Percentiles rank a stretch among this genome's conserved stretches.
These are phyloP conservation scores for Bombylius major DNA, from an alignment of 2,888 invertebrate species.

Conservation along the genomic window DNA sequence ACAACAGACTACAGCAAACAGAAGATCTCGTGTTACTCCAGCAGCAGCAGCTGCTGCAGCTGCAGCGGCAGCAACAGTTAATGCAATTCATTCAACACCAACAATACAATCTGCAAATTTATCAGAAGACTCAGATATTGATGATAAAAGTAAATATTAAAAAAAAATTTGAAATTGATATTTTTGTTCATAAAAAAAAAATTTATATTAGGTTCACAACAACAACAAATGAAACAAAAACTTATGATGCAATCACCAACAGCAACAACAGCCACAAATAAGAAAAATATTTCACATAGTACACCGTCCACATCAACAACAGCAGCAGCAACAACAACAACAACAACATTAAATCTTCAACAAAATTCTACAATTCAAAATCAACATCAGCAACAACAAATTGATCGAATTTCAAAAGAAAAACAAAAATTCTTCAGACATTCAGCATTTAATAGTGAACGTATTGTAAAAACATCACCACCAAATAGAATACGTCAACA, in stretches of 20 bases:
- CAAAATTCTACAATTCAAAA: not conserved
- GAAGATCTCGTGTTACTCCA: constrained; percentile 13
- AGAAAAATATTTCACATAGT: not conserved
- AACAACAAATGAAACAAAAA: not conserved
- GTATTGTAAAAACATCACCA: constrained; percentile 17
- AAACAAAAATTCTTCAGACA: constrained; percentile 77
- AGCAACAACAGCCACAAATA: constrained; percentile 7
- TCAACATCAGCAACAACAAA: constrained; percentile 23
- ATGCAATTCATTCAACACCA: no score
- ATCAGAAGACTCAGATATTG: constrained; percentile 14
- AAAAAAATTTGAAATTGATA: constrained; percentile 3
- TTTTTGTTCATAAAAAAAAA: not conserved
- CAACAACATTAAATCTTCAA: not conserved
- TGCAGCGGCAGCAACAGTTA: not conserved
- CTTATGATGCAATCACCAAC: constrained; percentile 2
- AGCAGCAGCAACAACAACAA: not conserved
- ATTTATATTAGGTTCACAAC: not conserved
- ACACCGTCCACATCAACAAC: constrained; percentile 6
- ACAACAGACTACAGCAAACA: constrained; percentile 7
- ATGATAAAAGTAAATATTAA: constrained; percentile 7
- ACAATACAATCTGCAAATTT: constrained; percentile 2
- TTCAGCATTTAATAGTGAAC: constrained; percentile 60
- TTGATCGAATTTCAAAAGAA: constrained; percentile 71
- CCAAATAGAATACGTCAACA: constrained; percentile 2
- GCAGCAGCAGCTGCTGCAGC: not conserved